Conservation (phyloP, 53 echinoderm and acorn worm genomes). For the Zoroaster sp. region DNA sequence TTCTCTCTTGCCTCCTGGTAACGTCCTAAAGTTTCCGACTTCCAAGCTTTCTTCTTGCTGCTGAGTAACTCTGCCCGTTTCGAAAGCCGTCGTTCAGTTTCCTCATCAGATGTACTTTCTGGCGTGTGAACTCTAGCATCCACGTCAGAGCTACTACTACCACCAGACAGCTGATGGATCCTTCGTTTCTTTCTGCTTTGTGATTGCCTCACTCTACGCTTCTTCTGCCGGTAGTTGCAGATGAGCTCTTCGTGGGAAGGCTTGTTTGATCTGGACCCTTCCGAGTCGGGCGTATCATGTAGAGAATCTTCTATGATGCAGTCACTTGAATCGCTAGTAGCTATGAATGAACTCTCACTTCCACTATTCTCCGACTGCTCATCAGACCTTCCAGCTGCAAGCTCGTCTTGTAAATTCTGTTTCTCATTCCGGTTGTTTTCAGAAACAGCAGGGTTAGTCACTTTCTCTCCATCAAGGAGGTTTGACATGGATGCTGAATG, state of each 20-base stretch:
- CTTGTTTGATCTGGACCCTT: neutral
- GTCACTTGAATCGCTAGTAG: neutral
- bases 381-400: neutral
- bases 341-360: conserved; percentile 4
- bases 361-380: neutral
- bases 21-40: neutral
- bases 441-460: no score
- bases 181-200: neutral
- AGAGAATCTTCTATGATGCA: neutral
- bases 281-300: neutral
- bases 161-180: neutral
- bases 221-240: conserved; percentile 28
- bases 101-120: neutral
- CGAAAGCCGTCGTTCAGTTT: neutral
- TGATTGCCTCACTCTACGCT: neutral
- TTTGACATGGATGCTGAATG: neutral
- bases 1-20: conserved; percentile 7
- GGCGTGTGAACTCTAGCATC: neutral
- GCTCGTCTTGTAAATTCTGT: neutral
- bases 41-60: conserved; percentile 20
- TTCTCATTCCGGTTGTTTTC: neutral
- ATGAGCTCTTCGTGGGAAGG: conserved; percentile 27
- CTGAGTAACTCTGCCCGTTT: conserved; percentile 16
- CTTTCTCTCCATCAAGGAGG: neutral
- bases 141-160: neutral